Evolutionary conservation across 53 echinoderm and acorn worm genomes (phyloP).

Genomic region (Paracentrotus lividus): DNA sequence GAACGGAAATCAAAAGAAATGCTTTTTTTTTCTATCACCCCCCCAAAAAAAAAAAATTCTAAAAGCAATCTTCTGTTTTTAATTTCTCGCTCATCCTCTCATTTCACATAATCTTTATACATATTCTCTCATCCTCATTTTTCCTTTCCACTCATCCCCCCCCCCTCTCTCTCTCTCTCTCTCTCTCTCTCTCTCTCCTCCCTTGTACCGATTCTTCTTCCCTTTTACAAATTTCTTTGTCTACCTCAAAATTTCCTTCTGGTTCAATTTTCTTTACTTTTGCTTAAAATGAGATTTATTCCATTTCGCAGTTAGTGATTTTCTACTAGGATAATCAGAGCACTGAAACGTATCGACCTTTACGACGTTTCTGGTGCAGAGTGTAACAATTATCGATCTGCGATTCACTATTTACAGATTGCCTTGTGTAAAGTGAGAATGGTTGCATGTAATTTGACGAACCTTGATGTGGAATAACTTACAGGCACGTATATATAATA

Average conservation of each 20-base stretch:
- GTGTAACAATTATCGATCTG: background rate
- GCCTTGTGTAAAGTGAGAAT: background rate
- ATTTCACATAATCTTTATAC: no score
- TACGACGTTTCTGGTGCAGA: background rate
- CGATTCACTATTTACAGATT: background rate
- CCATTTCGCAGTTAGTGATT: background rate
- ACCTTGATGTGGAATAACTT: no score
- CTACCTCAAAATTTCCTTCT: no score
- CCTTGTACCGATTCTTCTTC: no score
- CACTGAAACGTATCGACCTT: background rate
- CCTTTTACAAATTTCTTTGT: no score
- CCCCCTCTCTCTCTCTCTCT: background rate
- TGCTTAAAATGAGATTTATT: background rate
- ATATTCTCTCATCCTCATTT: no score
- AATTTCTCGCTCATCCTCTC: no score
- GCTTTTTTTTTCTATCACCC: background rate
- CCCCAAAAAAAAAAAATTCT: background rate
- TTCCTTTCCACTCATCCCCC: no score
- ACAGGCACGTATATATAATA: no score
- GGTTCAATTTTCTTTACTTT: no score
- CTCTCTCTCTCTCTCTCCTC: background rate
- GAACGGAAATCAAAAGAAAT: background rate
- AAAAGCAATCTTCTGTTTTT: background rate
- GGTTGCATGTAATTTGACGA: background rate
- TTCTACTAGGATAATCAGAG: background rate